phyloP scores from a whole-genome alignment of 2,113 vertebrate genomes.

The Agapornis roseicollis region DNA sequence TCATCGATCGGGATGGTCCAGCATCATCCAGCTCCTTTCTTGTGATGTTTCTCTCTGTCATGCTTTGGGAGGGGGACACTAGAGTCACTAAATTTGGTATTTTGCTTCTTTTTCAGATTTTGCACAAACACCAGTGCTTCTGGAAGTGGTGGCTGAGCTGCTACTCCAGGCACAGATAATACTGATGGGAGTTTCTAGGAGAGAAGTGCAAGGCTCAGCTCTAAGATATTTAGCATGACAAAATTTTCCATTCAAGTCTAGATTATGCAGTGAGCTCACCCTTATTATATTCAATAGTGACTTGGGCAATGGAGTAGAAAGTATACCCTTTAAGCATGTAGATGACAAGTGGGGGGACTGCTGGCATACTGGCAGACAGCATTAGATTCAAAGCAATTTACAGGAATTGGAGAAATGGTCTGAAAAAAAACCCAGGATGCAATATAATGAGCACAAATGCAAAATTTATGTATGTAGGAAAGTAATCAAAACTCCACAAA shows the following conservation, averaged over 20 bases:
- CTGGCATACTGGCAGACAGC: background rate
- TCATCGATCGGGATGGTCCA: background rate
- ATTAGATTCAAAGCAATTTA: background rate
- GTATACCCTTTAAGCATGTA: background rate
- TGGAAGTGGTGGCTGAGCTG: background rate
- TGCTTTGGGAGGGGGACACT: background rate
- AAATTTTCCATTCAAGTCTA: background rate
- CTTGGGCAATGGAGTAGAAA: constrained; percentile 41
- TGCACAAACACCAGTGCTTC: background rate
- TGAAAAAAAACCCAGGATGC: background rate
- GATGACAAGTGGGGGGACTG: background rate
- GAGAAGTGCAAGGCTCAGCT: background rate
- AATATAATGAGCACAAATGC: background rate
- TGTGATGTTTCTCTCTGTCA: background rate
- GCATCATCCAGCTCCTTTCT: background rate
- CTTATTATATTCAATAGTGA: background rate
- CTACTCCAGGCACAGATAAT: background rate
- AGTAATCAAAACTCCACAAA: constrained; percentile 1
- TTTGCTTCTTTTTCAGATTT: background rate
- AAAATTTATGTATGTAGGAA: background rate
- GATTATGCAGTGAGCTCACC: background rate
- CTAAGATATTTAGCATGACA: background rate
- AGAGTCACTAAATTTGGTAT: background rate
- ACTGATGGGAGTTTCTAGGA: background rate
- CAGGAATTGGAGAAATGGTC: constrained; percentile 13